Base-by-base conservation (phyloP, 2,797 vertebrate species). In the Champsocephalus esox region DNA sequence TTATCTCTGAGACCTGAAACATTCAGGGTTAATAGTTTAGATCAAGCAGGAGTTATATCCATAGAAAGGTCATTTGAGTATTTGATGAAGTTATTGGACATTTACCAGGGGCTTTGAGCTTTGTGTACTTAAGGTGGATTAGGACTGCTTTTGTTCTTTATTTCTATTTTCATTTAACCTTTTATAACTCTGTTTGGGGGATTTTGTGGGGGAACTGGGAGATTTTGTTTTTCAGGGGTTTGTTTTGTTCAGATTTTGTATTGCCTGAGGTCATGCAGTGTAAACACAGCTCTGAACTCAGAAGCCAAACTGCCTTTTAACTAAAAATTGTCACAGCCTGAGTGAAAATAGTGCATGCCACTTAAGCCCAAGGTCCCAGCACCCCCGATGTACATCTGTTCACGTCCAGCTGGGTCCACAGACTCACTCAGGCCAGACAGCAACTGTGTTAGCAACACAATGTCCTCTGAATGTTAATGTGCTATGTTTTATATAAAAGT, bases 311-410 rank as follows among this genome's bases (percentile, higher is more conserved):
- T 78, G 77, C 41, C 76, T 64, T 86, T 83, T 71, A 81, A 79
- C 56, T n/a, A 66, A 69, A 55, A 66, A 54, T 3, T 50, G 17
- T 52, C 43, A 67, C 75, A 66, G 63, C 63, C 50, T 14, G 61
- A 60, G 69, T 43, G 34, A 65, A 82, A 86, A 79, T 70, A 69
- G 56, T 58, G 63, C 79, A 72, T 32, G 58, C 45, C 81, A 45
- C 77, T 80, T 44, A 71, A 78, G 81, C 77, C 81, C 68, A 82
- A 57, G 81, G 78, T 79, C 86, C 81, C 86, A 83, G 66, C 19
- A 64, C 79, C 81, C 69, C 78, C 59, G 32, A 67, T 70, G 79
- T 81, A 21, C 81, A 81, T 85, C 79, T 89, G 85, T 69, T 78
- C 73, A 62, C 1, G 9, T 80, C 73, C 85, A 90, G 79, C 68